phyloP scores from a whole-genome alignment of 23 tunicate genomes.

The Trididemnum miniatum region DNA sequence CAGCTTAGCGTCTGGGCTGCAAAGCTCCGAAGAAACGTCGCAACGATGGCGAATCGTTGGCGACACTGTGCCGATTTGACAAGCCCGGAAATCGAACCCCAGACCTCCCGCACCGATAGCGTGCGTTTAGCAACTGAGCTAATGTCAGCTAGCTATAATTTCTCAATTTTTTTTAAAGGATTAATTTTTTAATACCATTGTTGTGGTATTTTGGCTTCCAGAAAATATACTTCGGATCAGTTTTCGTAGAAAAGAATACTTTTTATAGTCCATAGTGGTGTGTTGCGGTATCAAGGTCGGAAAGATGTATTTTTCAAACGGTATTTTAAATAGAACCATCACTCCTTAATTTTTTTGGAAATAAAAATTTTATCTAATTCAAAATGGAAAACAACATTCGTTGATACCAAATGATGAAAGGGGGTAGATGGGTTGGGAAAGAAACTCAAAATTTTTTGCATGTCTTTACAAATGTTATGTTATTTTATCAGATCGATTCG shows the following conservation, averaged over 20 bases:
- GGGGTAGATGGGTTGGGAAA: neutral
- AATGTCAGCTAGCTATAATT: neutral
- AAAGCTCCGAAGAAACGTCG: too few species aligned
- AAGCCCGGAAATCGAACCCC: too few species aligned
- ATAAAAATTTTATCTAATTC: neutral
- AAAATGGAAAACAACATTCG: neutral
- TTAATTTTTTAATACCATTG: neutral
- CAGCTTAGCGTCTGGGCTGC: too few species aligned
- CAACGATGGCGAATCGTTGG: too few species aligned
- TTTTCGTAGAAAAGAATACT: neutral
- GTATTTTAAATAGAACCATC: neutral
- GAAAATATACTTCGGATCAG: neutral
- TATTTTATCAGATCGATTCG: neutral
- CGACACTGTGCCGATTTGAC: too few species aligned
- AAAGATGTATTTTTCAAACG: neutral
- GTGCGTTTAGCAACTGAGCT: too few species aligned
- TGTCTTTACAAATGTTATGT: neutral
- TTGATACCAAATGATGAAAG: neutral
- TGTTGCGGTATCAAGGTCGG: neutral
- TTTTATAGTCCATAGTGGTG: neutral
- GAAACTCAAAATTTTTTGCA: neutral
- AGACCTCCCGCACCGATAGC: too few species aligned
- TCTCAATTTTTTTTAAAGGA: neutral
- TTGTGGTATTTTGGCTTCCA: neutral
- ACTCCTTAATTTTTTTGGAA: neutral